Evolutionary conservation across 2,113 vertebrate genomes (phyloP), one percentile per base, ranked within the genome.

Genomic region (Xyrauchen texanus): DNA sequence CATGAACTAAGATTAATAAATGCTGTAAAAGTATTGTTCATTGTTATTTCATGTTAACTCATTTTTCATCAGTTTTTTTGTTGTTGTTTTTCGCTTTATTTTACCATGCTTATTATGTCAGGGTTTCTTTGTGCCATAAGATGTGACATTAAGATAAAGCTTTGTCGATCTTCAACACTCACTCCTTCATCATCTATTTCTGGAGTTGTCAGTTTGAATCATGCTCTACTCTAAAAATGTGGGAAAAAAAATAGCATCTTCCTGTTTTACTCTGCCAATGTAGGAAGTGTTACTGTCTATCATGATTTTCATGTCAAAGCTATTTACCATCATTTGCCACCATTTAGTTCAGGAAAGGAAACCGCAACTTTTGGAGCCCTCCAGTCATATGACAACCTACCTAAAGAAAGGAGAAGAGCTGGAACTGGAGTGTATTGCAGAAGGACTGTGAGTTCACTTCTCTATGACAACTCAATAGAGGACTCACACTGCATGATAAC

Each of bases 381-480:
- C 94, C 87, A 94, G 93, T 86, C 90, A 91, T 68, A 92, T 95
- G 0, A 79, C 89, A 9, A 88, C 92, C 72, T 89, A 88, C 78
- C 86, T 96, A 81, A 88, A 97, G 89, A 95, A 93, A 87, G 96
- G 95, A 83, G 88, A 92, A 1, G 86, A 90, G 9, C 91, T 99
- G 68, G 82, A 93, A 58, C 92, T 98, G 0, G 96, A 98, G 85
- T 99, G 97, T 44, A 95, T 98, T 78, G 94, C 97, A n/a, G 93
- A 95, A 85, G 97, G 97, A 88, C 90, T 95, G 97, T 99, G 92
- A 93, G 97, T 96, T 89, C n/a, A 1, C n/a, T 16, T 47, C 21
- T 66, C 16, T 52, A 8, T 44, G 5, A 4, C 16, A 7, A 6
- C 46, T 4, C 7, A 42, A 34, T 10, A 52, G 4, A 75, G 13